phyloP scores from a whole-genome alignment of 2,113 vertebrate species.

The Perccottus glenii region DNA sequence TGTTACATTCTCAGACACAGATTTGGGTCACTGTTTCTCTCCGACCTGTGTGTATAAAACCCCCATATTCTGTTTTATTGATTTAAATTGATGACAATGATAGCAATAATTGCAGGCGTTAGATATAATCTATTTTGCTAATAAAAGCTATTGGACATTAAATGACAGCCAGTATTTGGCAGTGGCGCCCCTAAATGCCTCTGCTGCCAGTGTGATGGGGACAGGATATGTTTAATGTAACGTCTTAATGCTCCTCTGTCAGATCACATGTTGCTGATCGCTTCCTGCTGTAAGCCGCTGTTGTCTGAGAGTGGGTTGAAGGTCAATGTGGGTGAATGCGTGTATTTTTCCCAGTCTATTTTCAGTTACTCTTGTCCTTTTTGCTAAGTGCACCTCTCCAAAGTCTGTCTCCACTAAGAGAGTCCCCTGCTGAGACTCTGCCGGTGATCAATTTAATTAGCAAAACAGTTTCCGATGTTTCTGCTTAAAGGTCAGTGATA shows the following conservation, averaged over 20 bases:
- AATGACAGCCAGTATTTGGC: constrained; percentile 6
- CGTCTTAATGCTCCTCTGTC: constrained; percentile 21
- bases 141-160: constrained; percentile 13
- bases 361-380: constrained; percentile 33
- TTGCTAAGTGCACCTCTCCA: constrained; percentile 14
- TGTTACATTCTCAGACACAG: neutral
- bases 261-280: constrained; percentile 10
- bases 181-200: constrained; percentile 11
- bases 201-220: neutral
- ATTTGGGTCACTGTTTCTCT: neutral
- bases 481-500: constrained; percentile 41
- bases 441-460: constrained; percentile 39
- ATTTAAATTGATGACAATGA: constrained; percentile 14
- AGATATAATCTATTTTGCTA: constrained; percentile 22
- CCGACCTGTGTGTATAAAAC: neutral
- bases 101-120: constrained; percentile 14
- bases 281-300: constrained; percentile 8
- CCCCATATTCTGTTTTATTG: neutral
- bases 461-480: constrained; percentile 19
- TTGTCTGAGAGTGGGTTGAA: constrained; percentile 31
- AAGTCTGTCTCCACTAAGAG: constrained; percentile 15
- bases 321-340: constrained; percentile 24
- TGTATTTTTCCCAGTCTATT: constrained; percentile 36
- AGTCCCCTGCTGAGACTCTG: constrained; percentile 32
- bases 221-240: constrained; percentile 27